phyloP scores from a whole-genome alignment of 2,113 vertebrate genomes.

The Lethenteron camtschaticum region DNA sequence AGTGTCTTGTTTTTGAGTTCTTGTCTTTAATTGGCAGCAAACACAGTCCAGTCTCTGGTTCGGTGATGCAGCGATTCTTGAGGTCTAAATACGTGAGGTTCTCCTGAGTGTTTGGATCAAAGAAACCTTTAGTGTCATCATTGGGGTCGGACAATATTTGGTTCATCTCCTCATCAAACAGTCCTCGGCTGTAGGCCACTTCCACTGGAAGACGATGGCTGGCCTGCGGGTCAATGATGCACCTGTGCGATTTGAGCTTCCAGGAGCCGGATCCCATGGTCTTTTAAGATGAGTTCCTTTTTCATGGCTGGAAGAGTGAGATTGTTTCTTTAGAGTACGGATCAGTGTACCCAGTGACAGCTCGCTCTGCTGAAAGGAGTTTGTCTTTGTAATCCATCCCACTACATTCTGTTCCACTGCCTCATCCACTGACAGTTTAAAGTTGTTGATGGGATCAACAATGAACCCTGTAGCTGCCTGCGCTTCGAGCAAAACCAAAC shows the following conservation, averaged over 20 bases:
- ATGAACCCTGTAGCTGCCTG: slow-evolving; percentile 56
- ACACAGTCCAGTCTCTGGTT: slow-evolving; percentile 21
- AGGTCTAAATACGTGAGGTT: slow-evolving; percentile 33
- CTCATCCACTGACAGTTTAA: slow-evolving; percentile 39
- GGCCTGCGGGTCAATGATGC: slow-evolving; percentile 22
- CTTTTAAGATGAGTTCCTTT: slow-evolving; percentile 22
- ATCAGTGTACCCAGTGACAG: slow-evolving; percentile 28
- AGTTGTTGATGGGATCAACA: slow-evolving; percentile 38
- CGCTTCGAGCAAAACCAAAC: slow-evolving; percentile 15
- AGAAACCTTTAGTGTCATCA: slow-evolving; percentile 33
- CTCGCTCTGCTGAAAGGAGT: slow-evolving; percentile 23
- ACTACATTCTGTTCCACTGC: slow-evolving; percentile 27
- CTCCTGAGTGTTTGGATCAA: slow-evolving; percentile 30
- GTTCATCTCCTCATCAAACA: slow-evolving; percentile 23
- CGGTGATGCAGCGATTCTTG: slow-evolving; percentile 23
- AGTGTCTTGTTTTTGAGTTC: slow-evolving; percentile 5
- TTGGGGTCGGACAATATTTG: slow-evolving; percentile 14
- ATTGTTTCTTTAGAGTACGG: slow-evolving; percentile 21
- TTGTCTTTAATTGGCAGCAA: slow-evolving; percentile 24
- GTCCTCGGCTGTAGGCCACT: slow-evolving; percentile 21
- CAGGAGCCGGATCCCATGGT: slow-evolving; percentile 26
- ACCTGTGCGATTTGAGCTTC: slow-evolving; percentile 32
- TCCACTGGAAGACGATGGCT: slow-evolving; percentile 21
- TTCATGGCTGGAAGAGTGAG: slow-evolving; percentile 40
- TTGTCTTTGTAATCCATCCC: slow-evolving; percentile 21